Evolutionary conservation across 1,140 invertebrate genomes (phyloP).

Genomic region (Dendrolimus kikuchii): DNA sequence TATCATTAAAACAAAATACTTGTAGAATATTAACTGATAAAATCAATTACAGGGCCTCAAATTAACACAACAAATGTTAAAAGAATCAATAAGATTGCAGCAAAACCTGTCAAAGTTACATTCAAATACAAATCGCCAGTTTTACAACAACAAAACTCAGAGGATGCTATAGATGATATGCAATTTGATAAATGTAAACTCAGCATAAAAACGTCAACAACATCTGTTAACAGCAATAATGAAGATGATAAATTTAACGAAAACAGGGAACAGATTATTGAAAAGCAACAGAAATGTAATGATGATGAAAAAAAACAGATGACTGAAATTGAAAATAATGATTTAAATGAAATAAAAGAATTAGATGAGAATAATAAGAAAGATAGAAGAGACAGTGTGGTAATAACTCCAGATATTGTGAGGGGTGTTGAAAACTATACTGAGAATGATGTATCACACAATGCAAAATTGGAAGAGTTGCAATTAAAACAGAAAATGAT

Average conservation of each 20-base stretch:
- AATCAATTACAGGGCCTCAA: conserved; percentile 19
- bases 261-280: conserved; percentile 18
- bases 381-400: conserved; percentile 30
- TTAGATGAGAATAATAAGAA: conserved; percentile 7
- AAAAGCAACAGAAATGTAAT: conserved; percentile 11
- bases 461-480: conserved; percentile 75
- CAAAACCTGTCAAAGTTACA: conserved; percentile 23
- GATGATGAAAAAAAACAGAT: conserved; percentile 11
- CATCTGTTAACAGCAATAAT: conserved; percentile 7
- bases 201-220: conserved; percentile 38
- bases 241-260: conserved; percentile 11
- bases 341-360: conserved; percentile 19
- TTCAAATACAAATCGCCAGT: conserved; percentile 33
- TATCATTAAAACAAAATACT: too few relatives aligned
- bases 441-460: conserved; percentile 53
- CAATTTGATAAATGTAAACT: conserved; percentile 57
- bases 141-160: conserved; percentile 32
- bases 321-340: conserved; percentile 12
- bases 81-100: conserved; percentile 39
- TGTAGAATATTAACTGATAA: too few relatives aligned
- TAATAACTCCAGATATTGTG: conserved; percentile 43
- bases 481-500: conserved; percentile 81
- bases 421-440: conserved; percentile 48
- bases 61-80: conserved; percentile 23
- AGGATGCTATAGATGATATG: conserved; percentile 40